Evolutionary conservation across 2,888 invertebrate species (phyloP).

Genomic region (Nephrotoma guestfalica): DNA sequence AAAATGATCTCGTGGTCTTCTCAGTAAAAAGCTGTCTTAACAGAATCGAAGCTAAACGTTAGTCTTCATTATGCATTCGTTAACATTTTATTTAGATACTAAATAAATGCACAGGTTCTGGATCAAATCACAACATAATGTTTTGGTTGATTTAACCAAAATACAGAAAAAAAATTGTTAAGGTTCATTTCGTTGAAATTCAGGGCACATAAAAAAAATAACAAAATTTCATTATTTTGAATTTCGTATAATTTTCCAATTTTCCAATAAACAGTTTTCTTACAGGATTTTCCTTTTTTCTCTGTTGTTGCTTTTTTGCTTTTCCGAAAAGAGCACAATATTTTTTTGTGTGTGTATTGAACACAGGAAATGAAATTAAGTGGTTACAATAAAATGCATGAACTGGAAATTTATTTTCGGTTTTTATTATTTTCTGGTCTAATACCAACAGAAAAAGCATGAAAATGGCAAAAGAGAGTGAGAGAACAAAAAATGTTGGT

Average conservation of each 20-base stretch:
- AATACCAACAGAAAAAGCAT: background rate
- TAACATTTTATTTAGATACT: background rate
- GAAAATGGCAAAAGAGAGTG: background rate
- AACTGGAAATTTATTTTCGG: background rate
- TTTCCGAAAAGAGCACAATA: background rate
- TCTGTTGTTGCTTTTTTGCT: background rate
- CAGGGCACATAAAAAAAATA: background rate
- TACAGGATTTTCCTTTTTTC: background rate
- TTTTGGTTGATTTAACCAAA: background rate
- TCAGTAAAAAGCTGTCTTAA: no score
- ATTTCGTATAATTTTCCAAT: background rate
- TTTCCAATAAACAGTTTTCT: background rate
- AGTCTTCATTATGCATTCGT: background rate
- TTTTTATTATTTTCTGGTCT: background rate
- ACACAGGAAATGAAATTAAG: background rate
- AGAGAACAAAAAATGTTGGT: background rate
- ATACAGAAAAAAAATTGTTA: background rate
- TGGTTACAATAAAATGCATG: background rate
- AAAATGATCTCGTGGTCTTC: no score
- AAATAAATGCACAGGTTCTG: background rate
- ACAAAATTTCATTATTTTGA: background rate
- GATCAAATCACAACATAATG: background rate
- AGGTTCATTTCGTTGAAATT: background rate
- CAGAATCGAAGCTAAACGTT: background rate
- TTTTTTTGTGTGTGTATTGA: background rate